Percentiles rank a stretch among this genome's conserved stretches.
Conservation (phyloP, 2,797 vertebrate genomes). For the Anomalospiza imberbis region DNA sequence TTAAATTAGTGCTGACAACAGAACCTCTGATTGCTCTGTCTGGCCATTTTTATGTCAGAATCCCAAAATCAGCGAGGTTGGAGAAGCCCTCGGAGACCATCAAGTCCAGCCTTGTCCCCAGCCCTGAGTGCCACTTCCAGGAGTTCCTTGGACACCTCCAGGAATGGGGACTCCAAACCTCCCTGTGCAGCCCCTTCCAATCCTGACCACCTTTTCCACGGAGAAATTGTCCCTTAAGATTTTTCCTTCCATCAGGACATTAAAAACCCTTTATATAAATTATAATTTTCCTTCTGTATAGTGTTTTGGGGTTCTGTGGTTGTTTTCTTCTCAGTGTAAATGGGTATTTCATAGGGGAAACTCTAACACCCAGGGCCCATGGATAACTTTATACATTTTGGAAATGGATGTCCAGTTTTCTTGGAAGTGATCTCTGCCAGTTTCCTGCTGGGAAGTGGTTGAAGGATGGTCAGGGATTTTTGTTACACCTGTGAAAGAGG, state of each 20-base stretch:
- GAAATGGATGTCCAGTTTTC: background rate
- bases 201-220: background rate
- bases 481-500: background rate
- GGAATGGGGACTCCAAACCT: background rate
- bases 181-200: background rate
- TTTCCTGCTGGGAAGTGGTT: background rate
- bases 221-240: background rate
- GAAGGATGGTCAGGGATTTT: background rate
- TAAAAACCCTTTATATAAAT: background rate
- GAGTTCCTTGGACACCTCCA: background rate
- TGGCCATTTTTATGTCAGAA: background rate
- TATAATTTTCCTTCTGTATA: background rate
- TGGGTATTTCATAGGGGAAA: background rate
- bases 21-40: background rate
- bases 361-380: no score
- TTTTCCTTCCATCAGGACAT: background rate
- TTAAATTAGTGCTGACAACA: background rate
- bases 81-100: background rate
- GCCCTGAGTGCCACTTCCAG: background rate
- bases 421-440: background rate
- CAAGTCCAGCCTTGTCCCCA: background rate
- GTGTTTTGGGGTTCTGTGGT: background rate
- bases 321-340: background rate
- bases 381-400: background rate
- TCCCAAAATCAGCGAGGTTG: background rate